These are phyloP conservation scores for Teleiodes luculella DNA, from an alignment of 2,888 invertebrate species.

Conservation along the genomic window DNA sequence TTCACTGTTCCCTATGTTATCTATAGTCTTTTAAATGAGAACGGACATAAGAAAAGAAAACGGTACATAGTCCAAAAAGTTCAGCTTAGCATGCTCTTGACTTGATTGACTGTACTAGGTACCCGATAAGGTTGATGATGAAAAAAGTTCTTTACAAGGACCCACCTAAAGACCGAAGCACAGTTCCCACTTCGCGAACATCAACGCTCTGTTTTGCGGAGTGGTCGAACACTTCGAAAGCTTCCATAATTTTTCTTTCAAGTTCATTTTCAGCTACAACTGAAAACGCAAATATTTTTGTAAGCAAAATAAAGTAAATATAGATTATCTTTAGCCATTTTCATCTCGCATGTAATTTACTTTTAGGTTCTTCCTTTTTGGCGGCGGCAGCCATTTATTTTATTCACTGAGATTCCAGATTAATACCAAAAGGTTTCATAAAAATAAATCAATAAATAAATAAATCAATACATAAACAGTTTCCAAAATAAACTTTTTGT, in stretches of 20 bases:
- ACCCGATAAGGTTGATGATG: too few species aligned
- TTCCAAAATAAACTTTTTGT: conserved; percentile 16
- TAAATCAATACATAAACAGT: conserved; percentile 2
- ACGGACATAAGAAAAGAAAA: too few species aligned
- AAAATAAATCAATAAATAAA: neutral
- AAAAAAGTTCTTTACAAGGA: too few species aligned
- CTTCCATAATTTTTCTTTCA: conserved; percentile 89
- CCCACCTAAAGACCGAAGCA: conserved; percentile 91
- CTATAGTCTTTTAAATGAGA: too few species aligned
- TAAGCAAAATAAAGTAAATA: neutral
- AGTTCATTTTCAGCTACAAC: conserved; percentile 82
- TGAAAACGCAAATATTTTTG: conserved; percentile 36
- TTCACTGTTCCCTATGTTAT: too few species aligned
- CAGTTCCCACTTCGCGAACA: conserved; percentile 93
- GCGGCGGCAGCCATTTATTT: conserved; percentile 57
- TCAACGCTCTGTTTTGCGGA: conserved; percentile 92
- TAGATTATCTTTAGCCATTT: too few species aligned
- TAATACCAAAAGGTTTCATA: conserved; percentile 10
- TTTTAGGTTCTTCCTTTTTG: conserved; percentile 59
- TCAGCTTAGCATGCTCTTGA: too few species aligned
- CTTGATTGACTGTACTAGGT: too few species aligned
- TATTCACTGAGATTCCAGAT: conserved; percentile 41
- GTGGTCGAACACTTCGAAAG: conserved; percentile 95
- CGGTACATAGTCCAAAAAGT: too few species aligned
- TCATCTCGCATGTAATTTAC: conserved; percentile 31